Conservation (phyloP, 2,797 vertebrate genomes). For the Phrynocephalus vlangalii region DNA sequence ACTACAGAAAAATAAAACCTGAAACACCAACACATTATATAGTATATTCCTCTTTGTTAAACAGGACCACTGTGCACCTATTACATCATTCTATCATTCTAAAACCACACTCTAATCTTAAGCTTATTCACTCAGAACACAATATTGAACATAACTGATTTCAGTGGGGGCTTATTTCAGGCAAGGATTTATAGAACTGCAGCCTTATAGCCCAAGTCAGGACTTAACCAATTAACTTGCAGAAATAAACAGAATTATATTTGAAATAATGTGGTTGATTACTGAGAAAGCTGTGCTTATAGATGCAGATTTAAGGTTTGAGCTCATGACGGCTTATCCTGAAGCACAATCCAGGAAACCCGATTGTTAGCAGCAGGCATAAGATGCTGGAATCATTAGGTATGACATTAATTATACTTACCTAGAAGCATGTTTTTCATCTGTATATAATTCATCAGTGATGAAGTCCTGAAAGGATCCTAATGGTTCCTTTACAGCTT, state of each 20-base stretch:
- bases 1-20: neutral
- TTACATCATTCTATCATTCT: constrained; percentile 14
- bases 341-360: neutral
- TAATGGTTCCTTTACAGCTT: constrained; percentile 51
- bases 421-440: constrained; percentile 79
- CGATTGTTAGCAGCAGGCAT: neutral
- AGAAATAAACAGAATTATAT: neutral
- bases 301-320: neutral
- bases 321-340: neutral
- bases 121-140: neutral
- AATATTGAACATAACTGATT: neutral
- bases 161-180: neutral
- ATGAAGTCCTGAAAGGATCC: constrained; percentile 53
- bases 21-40: neutral
- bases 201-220: neutral
- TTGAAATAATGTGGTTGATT: constrained; percentile 2
- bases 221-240: neutral
- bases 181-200: neutral
- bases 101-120: neutral
- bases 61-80: neutral
- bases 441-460: constrained; percentile 59
- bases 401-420: constrained; percentile 75
- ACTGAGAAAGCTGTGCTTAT: neutral
- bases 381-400: constrained; percentile 41
- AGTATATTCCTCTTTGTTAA: constrained; percentile 33